A percentile compares a stretch with the other conserved stretches of the same genome.
phyloP scores from a whole-genome alignment of 2,888 invertebrate genomes.

The Nasonia oneida region DNA sequence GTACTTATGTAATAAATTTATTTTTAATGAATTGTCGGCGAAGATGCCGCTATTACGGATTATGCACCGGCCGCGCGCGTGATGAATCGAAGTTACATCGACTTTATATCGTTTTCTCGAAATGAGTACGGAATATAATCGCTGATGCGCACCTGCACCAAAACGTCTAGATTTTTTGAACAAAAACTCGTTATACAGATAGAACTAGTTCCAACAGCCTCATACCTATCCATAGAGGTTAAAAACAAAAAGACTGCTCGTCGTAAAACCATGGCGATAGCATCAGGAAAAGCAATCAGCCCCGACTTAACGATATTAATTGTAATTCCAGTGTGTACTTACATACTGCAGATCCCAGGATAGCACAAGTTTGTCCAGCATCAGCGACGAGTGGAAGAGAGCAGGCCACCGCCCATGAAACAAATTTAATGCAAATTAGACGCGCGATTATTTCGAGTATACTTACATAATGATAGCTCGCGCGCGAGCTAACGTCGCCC shows the following conservation, averaged over 20 bases:
- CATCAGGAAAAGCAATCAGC: constrained; percentile 42
- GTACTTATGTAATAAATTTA: constrained; percentile 39
- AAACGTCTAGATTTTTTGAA: too few relatives aligned
- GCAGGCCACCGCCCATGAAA: constrained; percentile 69
- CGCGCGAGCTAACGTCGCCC: constrained; percentile 17
- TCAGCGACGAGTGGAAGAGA: constrained; percentile 41
- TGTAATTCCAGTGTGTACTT: constrained; percentile 65
- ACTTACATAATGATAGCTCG: constrained; percentile 28
- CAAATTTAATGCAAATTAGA: constrained; percentile 69
- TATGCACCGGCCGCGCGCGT: background rate
- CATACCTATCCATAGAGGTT: background rate
- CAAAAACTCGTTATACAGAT: too few relatives aligned
- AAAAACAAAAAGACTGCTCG: background rate
- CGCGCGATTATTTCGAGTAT: constrained; percentile 46
- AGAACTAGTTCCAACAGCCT: background rate
- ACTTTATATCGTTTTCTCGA: background rate
- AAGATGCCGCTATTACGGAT: background rate
- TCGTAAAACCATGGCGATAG: constrained; percentile 26
- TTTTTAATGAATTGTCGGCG: constrained; percentile 37
- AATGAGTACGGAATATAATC: too few relatives aligned
- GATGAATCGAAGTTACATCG: constrained; percentile 19
- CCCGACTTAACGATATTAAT: constrained; percentile 54
- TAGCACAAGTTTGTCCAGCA: constrained; percentile 44
- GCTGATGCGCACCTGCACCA: too few relatives aligned
- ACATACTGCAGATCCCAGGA: constrained; percentile 67